Evolutionary conservation across 2,797 vertebrate genomes (phyloP).

Genomic region (Hydrophis major): DNA sequence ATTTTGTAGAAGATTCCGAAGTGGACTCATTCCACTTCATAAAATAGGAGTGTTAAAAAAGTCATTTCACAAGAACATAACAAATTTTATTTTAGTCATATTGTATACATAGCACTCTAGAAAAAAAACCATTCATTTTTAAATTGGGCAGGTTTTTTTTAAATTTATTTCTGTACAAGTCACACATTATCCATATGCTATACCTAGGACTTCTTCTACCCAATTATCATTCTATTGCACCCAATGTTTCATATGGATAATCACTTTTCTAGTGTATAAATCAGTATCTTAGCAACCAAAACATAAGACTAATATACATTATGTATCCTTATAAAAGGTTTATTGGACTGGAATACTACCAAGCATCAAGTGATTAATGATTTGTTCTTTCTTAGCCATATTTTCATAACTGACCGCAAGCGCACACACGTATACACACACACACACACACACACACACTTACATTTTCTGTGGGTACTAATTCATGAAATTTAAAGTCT

Average conservation of each 20-base stretch:
- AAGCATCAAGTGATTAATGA: background rate
- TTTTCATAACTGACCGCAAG: background rate
- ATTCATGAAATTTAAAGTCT: background rate
- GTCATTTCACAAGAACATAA: background rate
- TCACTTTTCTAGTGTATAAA: background rate
- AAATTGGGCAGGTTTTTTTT: background rate
- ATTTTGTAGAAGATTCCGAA: background rate
- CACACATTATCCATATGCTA: background rate
- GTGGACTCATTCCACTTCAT: background rate
- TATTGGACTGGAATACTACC: background rate
- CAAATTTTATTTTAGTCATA: background rate
- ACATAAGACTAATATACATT: background rate
- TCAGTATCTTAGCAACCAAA: background rate
- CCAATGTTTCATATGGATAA: too few relatives aligned
- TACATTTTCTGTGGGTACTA: background rate
- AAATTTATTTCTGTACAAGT: background rate
- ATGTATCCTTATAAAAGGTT: background rate
- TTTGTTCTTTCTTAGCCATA: background rate
- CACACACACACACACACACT: background rate
- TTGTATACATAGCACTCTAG: background rate
- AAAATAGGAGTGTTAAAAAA: background rate
- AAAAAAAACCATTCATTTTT: background rate
- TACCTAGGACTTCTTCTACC: background rate
- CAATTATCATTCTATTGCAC: background rate
- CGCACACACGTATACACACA: background rate